Conservation (phyloP, 2,113 vertebrate genomes). For the Vanacampus margaritifer region DNA sequence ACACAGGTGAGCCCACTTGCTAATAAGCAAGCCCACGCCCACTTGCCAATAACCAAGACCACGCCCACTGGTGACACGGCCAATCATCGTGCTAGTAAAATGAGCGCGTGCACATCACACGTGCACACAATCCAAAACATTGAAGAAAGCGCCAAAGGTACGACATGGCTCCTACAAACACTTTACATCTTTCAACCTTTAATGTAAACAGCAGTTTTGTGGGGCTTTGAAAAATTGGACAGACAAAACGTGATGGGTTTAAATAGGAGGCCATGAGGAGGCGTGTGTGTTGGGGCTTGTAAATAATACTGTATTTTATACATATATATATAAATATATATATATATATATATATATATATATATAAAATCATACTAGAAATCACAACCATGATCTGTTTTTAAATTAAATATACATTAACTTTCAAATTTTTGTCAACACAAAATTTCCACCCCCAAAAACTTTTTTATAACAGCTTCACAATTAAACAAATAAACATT, state of each 20-base stretch:
- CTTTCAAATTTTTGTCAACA: constrained; percentile 62
- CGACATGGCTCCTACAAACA: no score
- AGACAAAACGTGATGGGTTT: constrained; percentile 65
- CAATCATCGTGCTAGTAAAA: no score
- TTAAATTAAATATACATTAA: constrained; percentile 65
- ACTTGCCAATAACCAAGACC: no score
- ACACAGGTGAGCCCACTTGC: no score
- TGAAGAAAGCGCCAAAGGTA: no score
- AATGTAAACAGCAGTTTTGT: constrained; percentile 80
- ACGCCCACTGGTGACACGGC: no score
- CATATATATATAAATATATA: constrained; percentile 44
- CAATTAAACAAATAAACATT: constrained; percentile 51
- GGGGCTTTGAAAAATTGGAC: constrained; percentile 66
- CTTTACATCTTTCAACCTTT: constrained; percentile 67
- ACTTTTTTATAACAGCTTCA: constrained; percentile 58
- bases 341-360: constrained; percentile 42
- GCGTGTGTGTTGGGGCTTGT: not conserved
- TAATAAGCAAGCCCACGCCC: no score
- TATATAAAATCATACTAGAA: constrained; percentile 61
- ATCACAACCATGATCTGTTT: constrained; percentile 62
- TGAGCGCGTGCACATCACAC: no score
- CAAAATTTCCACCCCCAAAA: constrained; percentile 50
- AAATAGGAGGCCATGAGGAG: constrained; percentile 55
- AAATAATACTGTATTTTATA: not conserved
- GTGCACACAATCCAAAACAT: no score